These are phyloP conservation scores for Acanthopagrus latus DNA, from an alignment of 2,797 vertebrate species.

Conservation along the genomic window DNA sequence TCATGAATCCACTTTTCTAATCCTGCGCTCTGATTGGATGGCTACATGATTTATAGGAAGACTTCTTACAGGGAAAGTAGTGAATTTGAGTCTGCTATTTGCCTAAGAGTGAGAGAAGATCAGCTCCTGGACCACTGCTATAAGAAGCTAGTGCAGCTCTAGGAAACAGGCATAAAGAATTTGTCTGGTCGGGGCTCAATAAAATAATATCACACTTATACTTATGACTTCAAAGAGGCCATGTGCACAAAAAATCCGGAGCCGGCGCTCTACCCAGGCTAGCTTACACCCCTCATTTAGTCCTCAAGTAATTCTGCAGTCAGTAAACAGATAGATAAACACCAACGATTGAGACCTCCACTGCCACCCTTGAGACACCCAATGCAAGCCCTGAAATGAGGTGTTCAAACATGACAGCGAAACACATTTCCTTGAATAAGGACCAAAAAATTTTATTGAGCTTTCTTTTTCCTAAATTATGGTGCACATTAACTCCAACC, in stretches of 20 bases:
- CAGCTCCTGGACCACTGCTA: conserved; percentile 60
- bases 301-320: conserved; percentile 66
- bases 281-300: conserved; percentile 65
- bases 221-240: conserved; percentile 74
- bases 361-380: conserved; percentile 58
- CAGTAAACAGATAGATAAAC: conserved; percentile 79
- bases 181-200: conserved; percentile 73
- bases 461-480: conserved; percentile 83
- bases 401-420: conserved; percentile 71
- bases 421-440: conserved; percentile 81
- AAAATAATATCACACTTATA: conserved; percentile 79
- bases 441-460: conserved; percentile 75
- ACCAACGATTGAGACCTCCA: conserved; percentile 62
- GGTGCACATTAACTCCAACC: conserved; percentile 83
- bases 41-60: conserved; percentile 45
- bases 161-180: conserved; percentile 71
- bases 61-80: conserved; percentile 44
- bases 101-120: conserved; percentile 61
- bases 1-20: conserved; percentile 59
- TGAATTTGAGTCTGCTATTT: conserved; percentile 61
- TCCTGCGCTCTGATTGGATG: conserved; percentile 67
- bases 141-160: conserved; percentile 64
- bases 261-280: conserved; percentile 36
- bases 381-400: conserved; percentile 68
- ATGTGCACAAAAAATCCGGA: conserved; percentile 47